These are phyloP conservation scores for Zaprionus vittiger DNA, from an alignment of 1,140 invertebrate species.

Conservation along the genomic window DNA sequence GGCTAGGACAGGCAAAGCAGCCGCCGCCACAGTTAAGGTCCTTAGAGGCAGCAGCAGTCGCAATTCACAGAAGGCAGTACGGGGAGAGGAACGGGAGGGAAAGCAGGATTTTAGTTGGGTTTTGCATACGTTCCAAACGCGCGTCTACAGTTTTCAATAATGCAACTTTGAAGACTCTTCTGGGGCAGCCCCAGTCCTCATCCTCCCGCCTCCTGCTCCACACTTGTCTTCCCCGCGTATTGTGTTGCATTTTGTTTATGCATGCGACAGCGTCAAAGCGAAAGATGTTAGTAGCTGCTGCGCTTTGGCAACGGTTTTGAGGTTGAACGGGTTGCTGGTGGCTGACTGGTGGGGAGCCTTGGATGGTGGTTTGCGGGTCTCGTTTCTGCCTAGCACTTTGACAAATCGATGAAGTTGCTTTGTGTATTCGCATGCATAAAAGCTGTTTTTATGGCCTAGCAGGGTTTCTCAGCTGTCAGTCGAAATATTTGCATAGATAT, in stretches of 20 bases:
- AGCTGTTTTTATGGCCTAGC: not conserved
- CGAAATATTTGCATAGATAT: slow-evolving; percentile 6
- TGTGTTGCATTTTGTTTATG: slow-evolving; percentile 82
- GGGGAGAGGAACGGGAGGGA: not conserved
- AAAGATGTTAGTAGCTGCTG: slow-evolving; percentile 47
- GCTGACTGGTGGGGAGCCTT: not conserved
- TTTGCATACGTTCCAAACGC: slow-evolving; percentile 30
- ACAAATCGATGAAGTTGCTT: slow-evolving; percentile 32
- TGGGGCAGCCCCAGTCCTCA: not conserved
- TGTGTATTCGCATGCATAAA: slow-evolving; percentile 19
- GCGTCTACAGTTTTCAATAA: slow-evolving; percentile 72
- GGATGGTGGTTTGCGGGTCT: not conserved
- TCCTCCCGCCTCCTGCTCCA: not conserved
- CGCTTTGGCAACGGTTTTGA: slow-evolving; percentile 1
- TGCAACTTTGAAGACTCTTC: slow-evolving; percentile 66
- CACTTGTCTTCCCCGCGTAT: slow-evolving; percentile 40
- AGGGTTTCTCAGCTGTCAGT: not conserved
- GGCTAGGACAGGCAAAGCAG: not conserved
- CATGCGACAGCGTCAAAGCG: slow-evolving; percentile 70
- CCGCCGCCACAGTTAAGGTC: not conserved
- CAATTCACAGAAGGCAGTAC: not conserved
- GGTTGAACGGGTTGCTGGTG: not conserved
- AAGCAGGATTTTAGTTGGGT: not conserved
- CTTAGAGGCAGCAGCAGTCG: slow-evolving; percentile 1
- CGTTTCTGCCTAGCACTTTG: slow-evolving; percentile 23